Conservation (phyloP, 1,140 invertebrate species). For the Brachionus koreanus region DNA sequence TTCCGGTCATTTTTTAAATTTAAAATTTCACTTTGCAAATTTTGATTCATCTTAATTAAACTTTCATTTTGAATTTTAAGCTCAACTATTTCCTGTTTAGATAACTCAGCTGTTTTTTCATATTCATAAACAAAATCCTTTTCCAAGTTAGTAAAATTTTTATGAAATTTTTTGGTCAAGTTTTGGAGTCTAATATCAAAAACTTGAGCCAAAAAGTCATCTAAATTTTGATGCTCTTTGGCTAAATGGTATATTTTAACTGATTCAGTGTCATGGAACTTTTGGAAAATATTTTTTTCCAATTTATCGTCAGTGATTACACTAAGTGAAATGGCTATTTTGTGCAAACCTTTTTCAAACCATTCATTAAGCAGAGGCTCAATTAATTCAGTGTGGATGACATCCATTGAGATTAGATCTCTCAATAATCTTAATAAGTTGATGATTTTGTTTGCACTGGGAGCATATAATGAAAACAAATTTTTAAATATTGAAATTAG, state of each 20-base stretch:
- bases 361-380: background rate
- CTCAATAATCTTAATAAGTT: background rate
- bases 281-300: background rate
- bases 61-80: constrained; percentile 14
- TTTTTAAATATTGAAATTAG: background rate
- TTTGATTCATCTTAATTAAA: background rate
- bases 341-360: background rate
- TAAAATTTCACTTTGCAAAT: background rate
- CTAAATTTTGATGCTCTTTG: background rate
- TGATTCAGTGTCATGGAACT: background rate
- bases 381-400: background rate
- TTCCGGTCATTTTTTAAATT: background rate
- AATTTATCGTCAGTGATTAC: background rate
- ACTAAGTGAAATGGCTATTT: background rate
- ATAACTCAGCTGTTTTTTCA: background rate
- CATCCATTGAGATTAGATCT: background rate
- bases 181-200: background rate
- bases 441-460: background rate
- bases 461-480: background rate
- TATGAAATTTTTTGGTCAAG: background rate
- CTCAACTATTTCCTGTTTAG: background rate
- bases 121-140: background rate
- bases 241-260: background rate
- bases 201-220: background rate
- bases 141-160: background rate